Evolutionary conservation across 2,113 vertebrate species (phyloP), one percentile per base, ranked within the genome.

Genomic region (Rhizomys pruinosus): DNA sequence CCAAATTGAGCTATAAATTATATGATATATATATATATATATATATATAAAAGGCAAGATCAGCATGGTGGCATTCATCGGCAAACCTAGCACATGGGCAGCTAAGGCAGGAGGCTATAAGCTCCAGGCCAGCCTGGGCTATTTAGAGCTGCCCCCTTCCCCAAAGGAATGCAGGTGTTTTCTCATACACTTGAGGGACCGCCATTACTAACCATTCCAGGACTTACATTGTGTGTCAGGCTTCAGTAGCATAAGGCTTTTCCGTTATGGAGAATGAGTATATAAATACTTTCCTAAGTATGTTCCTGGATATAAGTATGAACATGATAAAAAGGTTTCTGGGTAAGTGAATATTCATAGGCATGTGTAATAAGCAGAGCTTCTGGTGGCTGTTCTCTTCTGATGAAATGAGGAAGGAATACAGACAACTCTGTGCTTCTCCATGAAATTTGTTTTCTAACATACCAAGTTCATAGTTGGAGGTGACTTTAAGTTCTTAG

Each of bases 401-500:
- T 29, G 17, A 69, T 5, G 78, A 87, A 88, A 68, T 8, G 32
- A 85, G 39, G 76, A 79, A 76, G 32, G 23, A 77, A 47, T 52
- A 47, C 27, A 1, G 13, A 59, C 59, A 3, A 44, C 79, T 93
- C 47, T 47, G 55, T 68, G 88, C 88, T 92, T 72, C 92, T 96
- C 79, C 11, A 72, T 61, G 96, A 95, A 96, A 92, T 34, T 57
- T 74, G 2, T n/a, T 88, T 95, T 73, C 19, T 84, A 92, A 34
- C 8, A 19, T 52, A 73, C 47, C 15, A 87, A 61, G 8, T 87
- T 80, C 59, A 64, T 12, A 92, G 91, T 74, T 66, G 74, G 42
- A 63, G 95, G n/a, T 61, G 12, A 42, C 90, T 94, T 89, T 63
- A 71, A 85, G n/a, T 89, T 79, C 79, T 96, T 79, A 66, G 22